Conservation (phyloP, 2,113 vertebrate species). For the Aviceda subcristata region DNA sequence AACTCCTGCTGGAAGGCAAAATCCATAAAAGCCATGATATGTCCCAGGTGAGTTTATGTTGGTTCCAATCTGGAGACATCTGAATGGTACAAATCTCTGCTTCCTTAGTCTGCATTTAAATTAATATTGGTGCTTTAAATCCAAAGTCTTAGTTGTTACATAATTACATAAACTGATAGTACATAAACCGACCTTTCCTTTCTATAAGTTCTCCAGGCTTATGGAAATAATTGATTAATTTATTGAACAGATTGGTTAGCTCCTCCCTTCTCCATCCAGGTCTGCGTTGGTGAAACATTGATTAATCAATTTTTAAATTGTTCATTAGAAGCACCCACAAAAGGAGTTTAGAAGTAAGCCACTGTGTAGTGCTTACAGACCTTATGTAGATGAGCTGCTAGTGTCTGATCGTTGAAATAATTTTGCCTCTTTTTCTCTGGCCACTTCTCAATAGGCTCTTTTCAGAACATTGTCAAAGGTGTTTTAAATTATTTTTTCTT, state of each 20-base stretch:
- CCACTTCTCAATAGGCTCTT: background rate
- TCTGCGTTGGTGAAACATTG: background rate
- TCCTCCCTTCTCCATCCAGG: background rate
- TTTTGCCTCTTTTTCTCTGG: background rate
- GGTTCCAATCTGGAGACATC: background rate
- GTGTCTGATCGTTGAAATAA: background rate
- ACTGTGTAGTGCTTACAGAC: background rate
- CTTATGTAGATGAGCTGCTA: background rate
- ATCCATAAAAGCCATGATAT: background rate
- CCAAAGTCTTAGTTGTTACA: background rate
- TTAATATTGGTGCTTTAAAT: background rate
- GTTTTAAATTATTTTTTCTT: constrained; percentile 36
- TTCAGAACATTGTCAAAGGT: background rate
- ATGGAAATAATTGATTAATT: background rate
- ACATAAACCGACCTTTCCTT: background rate
- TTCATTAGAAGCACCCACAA: background rate
- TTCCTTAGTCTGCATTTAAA: background rate
- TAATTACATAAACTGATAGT: background rate
- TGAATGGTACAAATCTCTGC: background rate
- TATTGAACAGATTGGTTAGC: background rate
- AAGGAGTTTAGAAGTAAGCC: background rate
- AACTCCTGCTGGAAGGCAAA: background rate
- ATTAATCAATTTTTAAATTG: background rate
- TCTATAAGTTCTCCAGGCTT: background rate
- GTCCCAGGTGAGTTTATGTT: background rate